Evolutionary conservation across 2,888 invertebrate genomes (phyloP), one percentile per base, ranked within the genome.

Genomic region (Meteorus cinctellus): DNA sequence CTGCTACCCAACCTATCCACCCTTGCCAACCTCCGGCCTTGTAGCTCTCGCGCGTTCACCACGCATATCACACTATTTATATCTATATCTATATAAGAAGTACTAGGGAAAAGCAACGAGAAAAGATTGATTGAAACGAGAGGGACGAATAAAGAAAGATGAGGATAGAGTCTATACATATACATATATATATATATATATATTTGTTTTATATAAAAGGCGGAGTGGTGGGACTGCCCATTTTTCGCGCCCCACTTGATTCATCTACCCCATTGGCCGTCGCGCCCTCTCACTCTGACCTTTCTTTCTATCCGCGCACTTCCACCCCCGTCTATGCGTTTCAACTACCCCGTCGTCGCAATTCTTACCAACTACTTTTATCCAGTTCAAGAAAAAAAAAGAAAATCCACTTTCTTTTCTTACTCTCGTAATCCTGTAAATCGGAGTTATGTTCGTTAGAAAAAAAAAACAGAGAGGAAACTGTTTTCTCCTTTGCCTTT

Each of bases 211-310:
- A 75, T 67, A 48, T 29, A 71, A 77, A 73, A 55, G 74, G 76
- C 79, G 78, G 82, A 83, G 84, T 84, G 85, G 82, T 85, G 84
- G 86, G 81, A 83, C 88, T 81, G 85, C 88, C 88, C 88, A 88
- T 88, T 88, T 88, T 88, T 88, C 87, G 87, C 88, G 86, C 87
- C 87, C 87, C 86, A 86, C 87, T 87, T 86, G 87, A 86, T 86
- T 86, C 86, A 82, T 80, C 85, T 82, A 85, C 84, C 87, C 86
- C 83, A 88, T 88, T 88, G 88, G 88, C 84, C 83, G 85, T 81
- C 86, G 82, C 86, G 82, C 84, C 86, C 86, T 85, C 85, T 84
- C 80, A 82, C 81, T 83, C 84, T 87, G 86, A 88, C 87, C 87
- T 86, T 81, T 84, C 84, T 82, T 82, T 84, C 82, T 78, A 79